phyloP scores from a whole-genome alignment of 64 coral and sea anemone species.

The Stylophora pistillata region DNA sequence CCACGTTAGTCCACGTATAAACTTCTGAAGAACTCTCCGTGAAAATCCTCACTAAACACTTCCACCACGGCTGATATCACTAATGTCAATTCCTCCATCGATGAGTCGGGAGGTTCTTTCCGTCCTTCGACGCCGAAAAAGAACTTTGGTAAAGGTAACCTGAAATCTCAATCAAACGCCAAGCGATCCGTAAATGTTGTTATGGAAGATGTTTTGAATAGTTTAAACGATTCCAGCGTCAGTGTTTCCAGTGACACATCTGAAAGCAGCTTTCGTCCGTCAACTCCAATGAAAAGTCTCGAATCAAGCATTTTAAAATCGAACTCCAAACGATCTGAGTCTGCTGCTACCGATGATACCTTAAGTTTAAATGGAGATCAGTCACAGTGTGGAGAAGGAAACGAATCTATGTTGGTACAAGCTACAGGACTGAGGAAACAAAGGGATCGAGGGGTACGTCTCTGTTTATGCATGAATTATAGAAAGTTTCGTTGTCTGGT shows the following conservation, averaged over 20 bases:
- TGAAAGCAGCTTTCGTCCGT: not conserved
- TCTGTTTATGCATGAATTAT: not conserved
- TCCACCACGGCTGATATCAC: too few species aligned
- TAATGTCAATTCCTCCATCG: too few species aligned
- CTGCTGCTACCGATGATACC: not conserved
- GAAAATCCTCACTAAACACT: too few species aligned
- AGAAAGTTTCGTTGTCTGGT: too few species aligned
- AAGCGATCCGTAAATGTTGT: not conserved
- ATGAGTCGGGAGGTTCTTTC: too few species aligned
- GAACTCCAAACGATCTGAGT: conserved; percentile 10
- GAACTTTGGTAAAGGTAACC: not conserved
- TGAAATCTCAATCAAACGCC: not conserved
- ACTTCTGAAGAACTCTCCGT: too few species aligned
- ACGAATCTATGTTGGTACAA: not conserved
- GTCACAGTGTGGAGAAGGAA: conserved; percentile 4
- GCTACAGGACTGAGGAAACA: not conserved
- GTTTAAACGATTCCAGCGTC: not conserved
- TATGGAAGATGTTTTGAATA: not conserved
- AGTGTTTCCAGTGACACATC: not conserved
- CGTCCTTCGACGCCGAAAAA: too few species aligned
- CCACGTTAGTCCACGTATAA: too few species aligned
- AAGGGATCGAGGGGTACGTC: conserved; percentile 14
- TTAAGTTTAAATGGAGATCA: conserved; percentile 12
- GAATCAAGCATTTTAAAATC: not conserved
- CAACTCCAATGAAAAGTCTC: not conserved